phyloP scores from a whole-genome alignment of 2,888 invertebrate species.

The Steromphala cineraria region DNA sequence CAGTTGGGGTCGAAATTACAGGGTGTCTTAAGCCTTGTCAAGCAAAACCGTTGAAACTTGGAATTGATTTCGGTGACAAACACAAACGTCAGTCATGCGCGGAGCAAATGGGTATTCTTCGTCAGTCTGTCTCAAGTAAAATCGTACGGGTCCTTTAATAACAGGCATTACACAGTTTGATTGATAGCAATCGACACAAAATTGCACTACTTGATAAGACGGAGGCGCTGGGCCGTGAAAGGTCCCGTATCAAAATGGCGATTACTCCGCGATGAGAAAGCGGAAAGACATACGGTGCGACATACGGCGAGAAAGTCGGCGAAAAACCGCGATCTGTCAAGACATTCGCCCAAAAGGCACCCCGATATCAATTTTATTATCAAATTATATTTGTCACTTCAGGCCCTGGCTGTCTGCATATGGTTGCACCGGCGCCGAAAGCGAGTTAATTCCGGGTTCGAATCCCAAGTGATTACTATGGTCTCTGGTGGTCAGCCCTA shows the following conservation, averaged over 20 bases:
- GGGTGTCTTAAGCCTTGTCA: neutral
- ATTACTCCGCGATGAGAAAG: neutral
- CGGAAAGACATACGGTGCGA: neutral
- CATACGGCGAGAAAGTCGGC: neutral
- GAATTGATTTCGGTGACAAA: neutral
- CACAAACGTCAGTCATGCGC: neutral
- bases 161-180: neutral
- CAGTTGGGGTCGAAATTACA: constrained; percentile 12
- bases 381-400: constrained; percentile 5
- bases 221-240: neutral
- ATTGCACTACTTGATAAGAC: constrained; percentile 12
- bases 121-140: constrained; percentile 1
- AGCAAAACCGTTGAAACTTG: neutral
- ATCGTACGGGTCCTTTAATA: neutral
- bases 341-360: neutral
- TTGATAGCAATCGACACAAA: constrained; percentile 17
- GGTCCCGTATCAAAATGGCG: constrained; percentile 14
- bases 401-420: neutral
- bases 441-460: neutral
- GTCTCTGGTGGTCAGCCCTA: neutral
- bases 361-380: constrained; percentile 5
- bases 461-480: neutral
- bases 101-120: neutral
- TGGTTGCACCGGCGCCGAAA: neutral
- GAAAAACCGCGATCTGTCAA: constrained; percentile 5